Evolutionary conservation across 2,888 invertebrate species (phyloP).

Genomic region (Rhamnusium bicolor): DNA sequence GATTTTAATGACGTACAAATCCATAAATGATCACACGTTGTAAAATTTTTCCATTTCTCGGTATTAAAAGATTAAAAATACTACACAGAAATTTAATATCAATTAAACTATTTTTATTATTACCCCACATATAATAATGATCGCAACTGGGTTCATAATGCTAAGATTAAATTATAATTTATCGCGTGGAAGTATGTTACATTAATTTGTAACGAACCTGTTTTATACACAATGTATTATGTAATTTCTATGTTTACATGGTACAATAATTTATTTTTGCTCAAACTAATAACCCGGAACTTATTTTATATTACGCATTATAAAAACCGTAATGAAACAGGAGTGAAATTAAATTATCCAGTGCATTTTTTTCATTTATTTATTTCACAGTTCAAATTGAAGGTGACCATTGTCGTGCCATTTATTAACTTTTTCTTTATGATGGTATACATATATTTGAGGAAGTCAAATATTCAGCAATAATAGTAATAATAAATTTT

Average conservation of each 20-base stretch:
- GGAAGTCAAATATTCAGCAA: too few species aligned
- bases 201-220: slow-evolving; percentile 27
- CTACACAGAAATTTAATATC: neutral
- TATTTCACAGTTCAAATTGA: slow-evolving; percentile 17
- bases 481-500: too few species aligned
- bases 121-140: slow-evolving; percentile 21
- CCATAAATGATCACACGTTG: too few species aligned
- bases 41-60: too few species aligned
- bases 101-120: neutral
- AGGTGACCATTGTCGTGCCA: slow-evolving; percentile 13
- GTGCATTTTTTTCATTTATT: slow-evolving; percentile 7
- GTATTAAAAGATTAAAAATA: too few species aligned
- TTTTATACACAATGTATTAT: slow-evolving; percentile 24
- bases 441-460: too few species aligned
- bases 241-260: slow-evolving; percentile 29
- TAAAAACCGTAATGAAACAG: slow-evolving; percentile 11
- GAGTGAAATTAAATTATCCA: slow-evolving; percentile 14
- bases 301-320: slow-evolving; percentile 10
- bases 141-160: neutral
- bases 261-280: slow-evolving; percentile 27
- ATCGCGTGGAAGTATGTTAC: slow-evolving; percentile 20
- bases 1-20: too few species aligned
- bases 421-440: too few species aligned
- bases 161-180: slow-evolving; percentile 2
- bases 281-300: slow-evolving; percentile 29